Evolutionary conservation across 2,113 vertebrate genomes (phyloP).

Genomic region (Alligator mississippiensis): DNA sequence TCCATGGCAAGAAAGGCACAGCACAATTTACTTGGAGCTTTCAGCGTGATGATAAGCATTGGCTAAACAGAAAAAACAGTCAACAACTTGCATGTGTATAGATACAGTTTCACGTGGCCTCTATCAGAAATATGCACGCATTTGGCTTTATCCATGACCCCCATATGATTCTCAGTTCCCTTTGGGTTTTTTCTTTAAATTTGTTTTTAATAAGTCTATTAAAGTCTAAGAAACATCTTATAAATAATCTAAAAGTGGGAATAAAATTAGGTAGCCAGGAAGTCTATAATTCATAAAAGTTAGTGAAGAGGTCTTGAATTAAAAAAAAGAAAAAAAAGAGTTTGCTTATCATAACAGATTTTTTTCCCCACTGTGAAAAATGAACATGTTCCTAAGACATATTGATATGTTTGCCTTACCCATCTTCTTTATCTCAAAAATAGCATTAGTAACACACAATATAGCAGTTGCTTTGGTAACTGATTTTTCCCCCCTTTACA

Average conservation of each 20-base stretch:
- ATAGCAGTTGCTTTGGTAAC: constrained; percentile 69
- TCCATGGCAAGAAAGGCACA: constrained; percentile 43
- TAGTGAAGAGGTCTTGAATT: not conserved
- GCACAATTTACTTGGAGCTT: constrained; percentile 33
- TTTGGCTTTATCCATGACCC: not conserved
- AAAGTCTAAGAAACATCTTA: not conserved
- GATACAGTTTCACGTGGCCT: not conserved
- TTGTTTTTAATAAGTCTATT: not conserved
- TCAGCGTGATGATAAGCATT: not conserved
- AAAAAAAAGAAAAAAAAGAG: not conserved
- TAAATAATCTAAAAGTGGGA: not conserved
- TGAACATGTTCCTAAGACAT: constrained; percentile 28
- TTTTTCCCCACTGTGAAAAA: not conserved
- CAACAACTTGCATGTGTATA: constrained; percentile 9
- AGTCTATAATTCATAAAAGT: not conserved
- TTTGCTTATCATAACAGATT: not conserved
- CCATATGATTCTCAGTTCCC: not conserved
- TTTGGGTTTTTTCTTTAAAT: not conserved
- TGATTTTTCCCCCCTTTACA: constrained; percentile 52
- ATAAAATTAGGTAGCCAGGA: not conserved
- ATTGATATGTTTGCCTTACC: constrained; percentile 19
- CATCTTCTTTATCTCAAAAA: constrained; percentile 62
- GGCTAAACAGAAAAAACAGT: constrained; percentile 1
- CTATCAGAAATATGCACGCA: not conserved
- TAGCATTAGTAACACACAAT: constrained; percentile 57